Conservation (phyloP, 2,113 vertebrate genomes). For the Laterallus jamaicensis region DNA sequence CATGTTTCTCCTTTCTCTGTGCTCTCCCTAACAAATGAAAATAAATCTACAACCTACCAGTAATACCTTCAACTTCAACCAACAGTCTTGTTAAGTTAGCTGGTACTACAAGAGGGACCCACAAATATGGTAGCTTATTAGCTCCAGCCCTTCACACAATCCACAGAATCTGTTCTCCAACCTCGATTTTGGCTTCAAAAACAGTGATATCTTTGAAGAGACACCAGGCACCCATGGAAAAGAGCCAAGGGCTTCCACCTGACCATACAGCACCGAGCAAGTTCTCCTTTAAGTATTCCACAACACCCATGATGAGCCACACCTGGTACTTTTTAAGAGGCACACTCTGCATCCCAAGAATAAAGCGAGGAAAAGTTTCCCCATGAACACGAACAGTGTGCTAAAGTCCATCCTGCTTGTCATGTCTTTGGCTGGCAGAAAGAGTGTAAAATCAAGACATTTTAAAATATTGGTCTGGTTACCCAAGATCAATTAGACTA, state of each 20-base stretch:
- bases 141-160: neutral
- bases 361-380: neutral
- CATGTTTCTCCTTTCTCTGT: neutral
- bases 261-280: neutral
- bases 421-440: neutral
- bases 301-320: fast-evolving
- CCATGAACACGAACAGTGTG: neutral
- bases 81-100: neutral
- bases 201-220: neutral
- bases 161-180: neutral
- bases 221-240: neutral
- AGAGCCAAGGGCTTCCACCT: neutral
- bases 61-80: neutral
- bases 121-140: neutral
- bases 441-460: neutral
- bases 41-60: neutral
- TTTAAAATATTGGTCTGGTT: neutral
- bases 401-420: neutral
- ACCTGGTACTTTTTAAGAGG: neutral
- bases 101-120: neutral
- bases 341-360: neutral
- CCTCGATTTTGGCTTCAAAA: neutral
- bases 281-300: neutral
- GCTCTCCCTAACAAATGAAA: neutral
- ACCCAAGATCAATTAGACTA: neutral